Base-by-base conservation (phyloP, 2,888 invertebrate species). In the Drosophila robusta region DNA sequence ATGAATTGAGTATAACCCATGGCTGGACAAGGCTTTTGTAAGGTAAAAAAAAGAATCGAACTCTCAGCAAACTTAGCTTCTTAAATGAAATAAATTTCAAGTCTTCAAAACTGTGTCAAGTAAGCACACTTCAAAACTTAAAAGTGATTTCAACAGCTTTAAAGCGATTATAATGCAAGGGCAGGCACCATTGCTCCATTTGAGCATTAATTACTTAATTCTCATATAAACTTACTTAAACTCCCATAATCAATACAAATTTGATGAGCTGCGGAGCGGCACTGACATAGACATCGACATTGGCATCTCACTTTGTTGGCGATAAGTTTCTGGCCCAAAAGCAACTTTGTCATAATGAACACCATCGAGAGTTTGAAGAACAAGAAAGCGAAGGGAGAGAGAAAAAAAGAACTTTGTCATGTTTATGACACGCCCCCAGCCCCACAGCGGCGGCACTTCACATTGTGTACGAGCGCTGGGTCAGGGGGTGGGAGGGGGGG, bases 341-440 rank as follows among this genome's bases (percentile, higher is more conserved):
- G 73, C 58, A 74, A 74, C 61, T 74, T 70, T 55, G 39, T 70
- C 70, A 74, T 74, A 70, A 74, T 74, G 74, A 74, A 70, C 70
- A 70, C 52, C 58, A 55, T 46, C 39, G 47, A 70, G 44, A 49
- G 22, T 22, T 22, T 22, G 22, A 22, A 22, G 26, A 29, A 8
- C 1, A 4, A 29, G 26, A 7, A 44, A 9, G 22, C 5, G 36
- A 12, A 36, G 14, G 29, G 36, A 26, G 46, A 51, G 22, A 14
- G 34, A 50, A 57, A 47, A 52, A 57, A 65, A 65, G 38, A 68
- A 73, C 42, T 81, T 84, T 84, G 78, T 80, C 80, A 73, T 83
- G 80, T 80, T 81, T 81, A 80, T 81, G 84, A 84, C 78, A 75
- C 68, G 63, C 76, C 66, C 60, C 47, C 34, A 29, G 44, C 39